These are phyloP conservation scores for Calidris pugnax DNA, from an alignment of 2,113 vertebrate species.

Conservation along the genomic window DNA sequence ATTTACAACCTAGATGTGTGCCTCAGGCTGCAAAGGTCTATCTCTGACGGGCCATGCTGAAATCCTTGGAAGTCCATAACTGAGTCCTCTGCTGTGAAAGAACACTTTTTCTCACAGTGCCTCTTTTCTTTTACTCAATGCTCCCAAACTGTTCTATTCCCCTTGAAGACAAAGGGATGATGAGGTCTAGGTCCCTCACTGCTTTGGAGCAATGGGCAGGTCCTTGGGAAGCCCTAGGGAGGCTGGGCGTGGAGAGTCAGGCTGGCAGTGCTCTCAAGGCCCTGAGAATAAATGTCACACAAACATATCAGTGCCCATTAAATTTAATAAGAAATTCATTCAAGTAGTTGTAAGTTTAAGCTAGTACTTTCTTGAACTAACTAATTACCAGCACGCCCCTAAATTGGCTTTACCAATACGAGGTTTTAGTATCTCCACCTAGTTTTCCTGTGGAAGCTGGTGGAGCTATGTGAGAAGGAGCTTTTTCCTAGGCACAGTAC, in stretches of 20 bases:
- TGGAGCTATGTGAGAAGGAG: neutral
- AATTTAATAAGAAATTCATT: neutral
- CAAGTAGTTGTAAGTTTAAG: neutral
- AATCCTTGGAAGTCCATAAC: neutral
- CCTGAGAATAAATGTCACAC: neutral
- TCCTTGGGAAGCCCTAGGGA: accelerated
- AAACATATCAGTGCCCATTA: neutral
- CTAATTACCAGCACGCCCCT: neutral
- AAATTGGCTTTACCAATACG: accelerated
- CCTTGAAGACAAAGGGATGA: neutral
- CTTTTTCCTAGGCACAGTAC: neutral
- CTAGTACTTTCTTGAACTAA: neutral
- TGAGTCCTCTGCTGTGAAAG: neutral
- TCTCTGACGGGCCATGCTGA: neutral
- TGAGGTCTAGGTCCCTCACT: neutral
- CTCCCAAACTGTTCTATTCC: neutral
- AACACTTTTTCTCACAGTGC: neutral
- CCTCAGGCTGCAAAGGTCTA: neutral
- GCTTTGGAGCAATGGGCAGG: neutral
- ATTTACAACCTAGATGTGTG: neutral
- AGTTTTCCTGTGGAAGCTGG: neutral
- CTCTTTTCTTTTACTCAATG: neutral
- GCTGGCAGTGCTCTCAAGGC: neutral
- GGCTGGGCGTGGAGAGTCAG: neutral
- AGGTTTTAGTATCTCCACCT: neutral